Conservation (phyloP, 2,113 vertebrate genomes). For the Lepus timidus region DNA sequence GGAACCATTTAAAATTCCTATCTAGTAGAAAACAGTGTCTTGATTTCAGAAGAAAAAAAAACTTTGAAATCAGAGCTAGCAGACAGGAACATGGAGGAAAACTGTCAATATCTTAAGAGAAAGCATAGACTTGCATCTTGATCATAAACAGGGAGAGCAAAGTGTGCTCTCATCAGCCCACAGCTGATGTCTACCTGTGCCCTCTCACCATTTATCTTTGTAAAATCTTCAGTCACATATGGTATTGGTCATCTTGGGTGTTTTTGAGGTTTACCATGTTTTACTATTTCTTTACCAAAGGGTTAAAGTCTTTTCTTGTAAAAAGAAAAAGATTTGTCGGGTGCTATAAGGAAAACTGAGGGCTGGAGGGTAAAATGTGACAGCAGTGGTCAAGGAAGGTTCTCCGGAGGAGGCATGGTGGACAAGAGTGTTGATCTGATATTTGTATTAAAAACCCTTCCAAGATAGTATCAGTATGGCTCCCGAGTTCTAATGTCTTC, state of each 20-base stretch:
- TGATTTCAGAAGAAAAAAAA: not conserved
- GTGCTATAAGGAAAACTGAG: no score
- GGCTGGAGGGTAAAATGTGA: no score
- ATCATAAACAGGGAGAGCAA: not conserved
- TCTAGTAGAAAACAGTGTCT: not conserved
- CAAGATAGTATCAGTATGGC: not conserved
- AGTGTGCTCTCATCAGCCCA: not conserved
- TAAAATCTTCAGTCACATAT: not conserved
- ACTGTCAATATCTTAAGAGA: not conserved
- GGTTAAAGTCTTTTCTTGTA: not conserved
- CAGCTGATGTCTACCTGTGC: not conserved
- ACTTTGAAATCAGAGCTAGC: not conserved
- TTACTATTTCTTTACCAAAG: conserved; percentile 6
- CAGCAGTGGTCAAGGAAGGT: no score
- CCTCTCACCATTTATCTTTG: conserved; percentile 25
- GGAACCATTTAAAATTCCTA: not conserved
- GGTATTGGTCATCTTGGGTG: not conserved
- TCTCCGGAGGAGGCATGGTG: not conserved
- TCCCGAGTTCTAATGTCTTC: not conserved
- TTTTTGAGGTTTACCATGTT: not conserved
- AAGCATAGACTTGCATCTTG: fast-evolving
- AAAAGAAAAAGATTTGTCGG: no score
- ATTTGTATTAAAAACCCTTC: not conserved
- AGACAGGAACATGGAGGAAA: not conserved
- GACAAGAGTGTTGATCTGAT: not conserved